Evolutionary conservation across 1,140 invertebrate species (phyloP).

Genomic region (Olivierus martensii): DNA sequence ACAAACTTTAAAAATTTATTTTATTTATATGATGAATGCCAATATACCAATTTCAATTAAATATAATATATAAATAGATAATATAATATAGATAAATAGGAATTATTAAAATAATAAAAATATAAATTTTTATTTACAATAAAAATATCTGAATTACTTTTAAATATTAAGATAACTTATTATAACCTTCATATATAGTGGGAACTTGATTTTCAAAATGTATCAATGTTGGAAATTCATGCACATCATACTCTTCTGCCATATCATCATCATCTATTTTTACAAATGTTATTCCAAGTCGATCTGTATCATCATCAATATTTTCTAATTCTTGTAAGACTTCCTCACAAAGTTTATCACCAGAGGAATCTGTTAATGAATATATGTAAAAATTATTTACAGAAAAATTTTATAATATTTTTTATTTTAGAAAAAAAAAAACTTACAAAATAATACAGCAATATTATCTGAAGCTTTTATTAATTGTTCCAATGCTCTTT

Average conservation of each 20-base stretch:
- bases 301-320: background rate
- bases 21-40: too few species aligned
- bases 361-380: slow-evolving; percentile 33
- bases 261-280: background rate
- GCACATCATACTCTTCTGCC: background rate
- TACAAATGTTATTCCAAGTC: background rate
- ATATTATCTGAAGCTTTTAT: slow-evolving; percentile 76
- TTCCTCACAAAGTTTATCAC: slow-evolving; percentile 29
- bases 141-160: too few species aligned
- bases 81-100: too few species aligned
- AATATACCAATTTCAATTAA: too few species aligned
- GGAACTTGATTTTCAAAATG: background rate
- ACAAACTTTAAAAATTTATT: too few species aligned
- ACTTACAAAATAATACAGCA: slow-evolving; percentile 84
- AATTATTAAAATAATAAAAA: too few species aligned
- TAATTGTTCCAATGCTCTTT: slow-evolving; percentile 80
- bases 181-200: background rate
- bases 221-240: background rate
- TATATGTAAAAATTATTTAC: slow-evolving; percentile 1
- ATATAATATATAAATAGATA: too few species aligned
- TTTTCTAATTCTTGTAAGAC: slow-evolving; percentile 41
- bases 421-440: background rate
- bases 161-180: too few species aligned
- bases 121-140: too few species aligned
- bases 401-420: background rate